A percentile compares a stretch with the other conserved stretches of the same genome.
Conservation (phyloP, 2,113 vertebrate genomes). For the Cyrtonyx montezumae region DNA sequence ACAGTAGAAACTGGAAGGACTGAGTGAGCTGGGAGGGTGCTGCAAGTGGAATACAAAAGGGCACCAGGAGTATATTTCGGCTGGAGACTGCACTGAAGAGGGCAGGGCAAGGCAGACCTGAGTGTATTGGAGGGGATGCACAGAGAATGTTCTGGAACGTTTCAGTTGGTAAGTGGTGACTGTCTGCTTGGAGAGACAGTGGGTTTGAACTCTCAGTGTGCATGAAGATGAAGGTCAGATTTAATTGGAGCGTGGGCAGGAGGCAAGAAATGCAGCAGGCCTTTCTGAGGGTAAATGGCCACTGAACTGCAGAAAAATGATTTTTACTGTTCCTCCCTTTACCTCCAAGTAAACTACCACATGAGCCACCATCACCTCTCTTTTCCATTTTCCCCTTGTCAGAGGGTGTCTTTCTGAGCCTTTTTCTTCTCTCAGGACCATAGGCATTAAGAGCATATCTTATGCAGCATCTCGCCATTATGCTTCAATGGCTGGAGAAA, state of each 20-base stretch:
- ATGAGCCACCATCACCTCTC: background rate
- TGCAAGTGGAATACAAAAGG: fast-evolving
- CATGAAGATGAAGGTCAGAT: background rate
- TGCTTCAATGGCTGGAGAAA: background rate
- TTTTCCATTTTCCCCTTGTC: background rate
- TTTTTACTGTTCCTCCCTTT: background rate
- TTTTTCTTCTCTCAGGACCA: background rate
- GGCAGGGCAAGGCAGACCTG: background rate
- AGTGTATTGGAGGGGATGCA: background rate
- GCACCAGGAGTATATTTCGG: fast-evolving
- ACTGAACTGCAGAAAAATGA: background rate
- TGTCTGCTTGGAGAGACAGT: fast-evolving
- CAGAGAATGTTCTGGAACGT: background rate
- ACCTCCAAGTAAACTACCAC: background rate
- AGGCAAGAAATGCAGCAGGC: background rate
- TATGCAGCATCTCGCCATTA: background rate
- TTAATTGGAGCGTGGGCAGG: background rate
- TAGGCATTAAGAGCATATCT: background rate
- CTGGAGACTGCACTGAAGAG: background rate
- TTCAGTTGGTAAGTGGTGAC: background rate
- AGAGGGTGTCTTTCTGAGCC: background rate
- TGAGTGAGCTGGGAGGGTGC: background rate
- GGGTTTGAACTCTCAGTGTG: background rate
- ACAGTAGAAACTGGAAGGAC: background rate
- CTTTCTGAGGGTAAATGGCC: background rate